A percentile compares a stretch with the other conserved stretches of the same genome.
These are phyloP conservation scores for Spea bombifrons DNA, from an alignment of 2,113 vertebrate genomes.

Conservation along the genomic window DNA sequence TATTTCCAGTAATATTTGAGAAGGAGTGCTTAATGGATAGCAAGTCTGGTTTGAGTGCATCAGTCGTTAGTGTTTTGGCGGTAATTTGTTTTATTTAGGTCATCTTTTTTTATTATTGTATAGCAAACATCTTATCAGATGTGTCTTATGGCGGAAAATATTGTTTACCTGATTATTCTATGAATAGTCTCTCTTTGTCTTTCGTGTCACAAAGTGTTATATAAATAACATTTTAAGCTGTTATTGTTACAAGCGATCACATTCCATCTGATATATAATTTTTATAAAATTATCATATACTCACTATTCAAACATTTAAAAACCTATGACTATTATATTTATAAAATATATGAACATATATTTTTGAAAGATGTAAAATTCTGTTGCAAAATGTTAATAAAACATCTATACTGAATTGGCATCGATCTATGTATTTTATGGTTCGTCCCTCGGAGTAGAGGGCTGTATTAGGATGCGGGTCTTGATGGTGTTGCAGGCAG, in stretches of 20 bases:
- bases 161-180: constrained; percentile 44
- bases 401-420: constrained; percentile 5
- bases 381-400: constrained; percentile 40
- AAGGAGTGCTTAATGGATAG: no score
- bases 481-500: no score
- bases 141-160: constrained; percentile 18
- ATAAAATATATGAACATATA: constrained; percentile 34
- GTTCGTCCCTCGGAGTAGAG: no score
- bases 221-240: constrained; percentile 16
- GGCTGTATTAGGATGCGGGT: no score
- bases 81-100: constrained; percentile 11
- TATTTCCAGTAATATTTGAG: no score
- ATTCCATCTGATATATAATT: constrained; percentile 38
- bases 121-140: constrained; percentile 13
- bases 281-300: constrained; percentile 43
- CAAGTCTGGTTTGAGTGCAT: not conserved
- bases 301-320: constrained; percentile 19
- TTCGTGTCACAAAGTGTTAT: constrained; percentile 18
- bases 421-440: no score
- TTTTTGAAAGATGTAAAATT: constrained; percentile 43
- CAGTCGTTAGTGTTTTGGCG: not conserved
- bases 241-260: constrained; percentile 18
- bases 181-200: constrained; percentile 38
- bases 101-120: not conserved
- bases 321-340: constrained; percentile 31